Evolutionary conservation across 2,888 invertebrate species (phyloP).

Genomic region (Cephonodes hylas): DNA sequence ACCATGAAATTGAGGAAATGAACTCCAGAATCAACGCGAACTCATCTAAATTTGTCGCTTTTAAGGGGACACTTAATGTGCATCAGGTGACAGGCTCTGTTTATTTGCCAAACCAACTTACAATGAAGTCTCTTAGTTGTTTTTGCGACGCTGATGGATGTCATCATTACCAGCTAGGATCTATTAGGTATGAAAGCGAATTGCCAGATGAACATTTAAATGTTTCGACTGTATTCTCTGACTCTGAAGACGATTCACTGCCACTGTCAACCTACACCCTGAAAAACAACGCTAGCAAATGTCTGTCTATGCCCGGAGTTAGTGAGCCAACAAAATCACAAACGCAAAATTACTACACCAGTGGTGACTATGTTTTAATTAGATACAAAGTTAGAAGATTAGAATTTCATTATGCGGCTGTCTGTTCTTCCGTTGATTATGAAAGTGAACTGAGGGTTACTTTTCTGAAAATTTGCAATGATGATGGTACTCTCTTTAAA

Average conservation of each 20-base stretch:
- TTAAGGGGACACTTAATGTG: conserved; percentile 30
- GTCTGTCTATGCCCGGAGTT: too few relatives aligned
- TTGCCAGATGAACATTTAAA: neutral
- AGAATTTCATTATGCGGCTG: too few relatives aligned
- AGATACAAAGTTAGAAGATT: too few relatives aligned
- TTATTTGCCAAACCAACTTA: conserved; percentile 25
- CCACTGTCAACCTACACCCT: too few relatives aligned
- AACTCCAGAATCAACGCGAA: conserved; percentile 23
- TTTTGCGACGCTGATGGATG: conserved; percentile 24
- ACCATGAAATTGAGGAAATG: conserved; percentile 27
- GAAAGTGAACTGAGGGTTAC: conserved; percentile 16
- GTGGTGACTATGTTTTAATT: too few relatives aligned
- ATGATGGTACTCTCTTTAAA: conserved; percentile 28
- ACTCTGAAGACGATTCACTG: too few relatives aligned
- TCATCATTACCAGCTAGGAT: conserved; percentile 16
- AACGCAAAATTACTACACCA: too few relatives aligned
- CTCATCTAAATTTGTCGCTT: conserved; percentile 22
- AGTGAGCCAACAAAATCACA: too few relatives aligned
- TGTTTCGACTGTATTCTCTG: too few relatives aligned
- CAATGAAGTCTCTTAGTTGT: conserved; percentile 32
- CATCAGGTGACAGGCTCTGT: conserved; percentile 26
- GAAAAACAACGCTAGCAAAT: too few relatives aligned
- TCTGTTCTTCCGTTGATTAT: too few relatives aligned
- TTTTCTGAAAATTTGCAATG: conserved; percentile 25
- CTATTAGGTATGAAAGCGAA: conserved; percentile 17